Evolutionary conservation across 2,113 vertebrate genomes (phyloP).

Genomic region (Crypturellus undulatus): DNA sequence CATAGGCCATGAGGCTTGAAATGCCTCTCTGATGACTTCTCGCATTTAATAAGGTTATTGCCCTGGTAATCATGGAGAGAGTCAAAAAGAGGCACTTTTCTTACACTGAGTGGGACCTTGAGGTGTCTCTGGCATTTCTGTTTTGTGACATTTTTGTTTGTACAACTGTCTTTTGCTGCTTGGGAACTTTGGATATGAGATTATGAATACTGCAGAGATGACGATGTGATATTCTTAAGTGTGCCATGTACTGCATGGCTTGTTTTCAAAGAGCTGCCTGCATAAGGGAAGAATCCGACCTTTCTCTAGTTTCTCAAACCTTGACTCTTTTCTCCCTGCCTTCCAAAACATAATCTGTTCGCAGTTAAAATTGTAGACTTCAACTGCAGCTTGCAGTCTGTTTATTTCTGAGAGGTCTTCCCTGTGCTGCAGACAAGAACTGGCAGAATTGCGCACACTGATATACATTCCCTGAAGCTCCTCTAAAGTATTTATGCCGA

Average conservation of each 20-base stretch:
- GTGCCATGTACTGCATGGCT: neutral
- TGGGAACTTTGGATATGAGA: neutral
- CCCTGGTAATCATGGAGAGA: neutral
- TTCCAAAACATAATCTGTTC: neutral
- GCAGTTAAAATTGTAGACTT: neutral
- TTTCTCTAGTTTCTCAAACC: slow-evolving; percentile 10
- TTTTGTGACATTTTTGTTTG: neutral
- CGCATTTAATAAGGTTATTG: neutral
- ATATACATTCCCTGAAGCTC: slow-evolving; percentile 44
- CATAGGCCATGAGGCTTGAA: neutral
- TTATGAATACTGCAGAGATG: neutral
- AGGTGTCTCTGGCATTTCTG: neutral
- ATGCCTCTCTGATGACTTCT: neutral
- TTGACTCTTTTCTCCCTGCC: neutral
- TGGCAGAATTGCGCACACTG: neutral
- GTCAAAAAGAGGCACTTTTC: neutral
- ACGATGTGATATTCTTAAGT: neutral
- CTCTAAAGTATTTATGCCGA: slow-evolving; percentile 55
- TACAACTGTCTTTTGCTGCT: neutral
- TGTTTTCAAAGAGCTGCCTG: neutral
- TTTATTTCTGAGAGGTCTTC: slow-evolving; percentile 34
- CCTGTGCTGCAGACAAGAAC: neutral
- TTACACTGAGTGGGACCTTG: neutral
- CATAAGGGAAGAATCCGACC: neutral
- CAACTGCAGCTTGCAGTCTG: neutral